Base-by-base conservation (phyloP, 2,113 vertebrate genomes). In the Sterna hirundo region DNA sequence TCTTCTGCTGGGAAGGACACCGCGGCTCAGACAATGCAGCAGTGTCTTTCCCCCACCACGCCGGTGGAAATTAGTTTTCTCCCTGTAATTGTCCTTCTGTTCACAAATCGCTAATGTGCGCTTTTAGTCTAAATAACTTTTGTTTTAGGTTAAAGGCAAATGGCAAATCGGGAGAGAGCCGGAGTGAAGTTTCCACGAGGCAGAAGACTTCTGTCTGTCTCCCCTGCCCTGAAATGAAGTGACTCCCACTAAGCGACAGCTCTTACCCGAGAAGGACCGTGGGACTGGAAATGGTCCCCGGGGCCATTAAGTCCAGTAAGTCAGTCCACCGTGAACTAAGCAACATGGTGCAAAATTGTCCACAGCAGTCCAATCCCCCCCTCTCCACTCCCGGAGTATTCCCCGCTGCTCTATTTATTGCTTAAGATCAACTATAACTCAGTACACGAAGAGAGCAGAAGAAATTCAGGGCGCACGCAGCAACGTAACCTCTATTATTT, bases 81-180 rank as follows among this genome's bases (percentile, higher is more conserved):
- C 34, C 65, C 62, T 15, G 16, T 49, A 52, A 90, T 83, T 87
- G 78, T 15, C 86, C 92, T 95, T 93, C 95, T 93, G 89, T 69
- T 96, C 91, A 10, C 81, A 34, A 87, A 15, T 27, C 1, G 19
- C 40, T 87, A 9, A 58, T 5, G 69, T 0, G 36, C 3, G 2
- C 81, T 86, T 76, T 61, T 3, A 49, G 34, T 2, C 82, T 16
- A 71, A 87, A 64, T 6, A 21, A 32, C 47, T 69, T 65, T 19
- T 13, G 3, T 14, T 77, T 88, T n/a, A 21, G 36, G 58, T 25
- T 87, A 32, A 90, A 93, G 70, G 87, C 90, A 94, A 93, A 90
- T 13, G 65, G 81, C 29, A 61, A 76, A 90, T 6, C 27, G 86
- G 80, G 85, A 55, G 84, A 83, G 83, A 74, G 71, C 46, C 69